Conservation (phyloP, 2,797 vertebrate genomes). For the Epinephelus awoara region DNA sequence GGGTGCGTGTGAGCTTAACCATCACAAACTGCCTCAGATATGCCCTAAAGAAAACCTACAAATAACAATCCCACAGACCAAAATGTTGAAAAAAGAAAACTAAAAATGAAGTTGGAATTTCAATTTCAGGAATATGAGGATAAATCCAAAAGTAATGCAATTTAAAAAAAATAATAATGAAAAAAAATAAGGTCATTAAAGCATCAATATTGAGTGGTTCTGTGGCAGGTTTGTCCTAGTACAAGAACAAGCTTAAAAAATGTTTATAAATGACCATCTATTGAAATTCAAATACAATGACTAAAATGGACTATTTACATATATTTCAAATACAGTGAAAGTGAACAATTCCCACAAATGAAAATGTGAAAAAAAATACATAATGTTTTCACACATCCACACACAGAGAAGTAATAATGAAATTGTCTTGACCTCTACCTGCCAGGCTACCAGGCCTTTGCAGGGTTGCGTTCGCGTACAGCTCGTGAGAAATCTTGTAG, state of each 20-base stretch:
- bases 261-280: neutral
- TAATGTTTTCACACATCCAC: constrained; percentile 22
- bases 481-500: constrained; percentile 97
- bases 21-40: constrained; percentile 7
- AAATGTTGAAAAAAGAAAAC: neutral
- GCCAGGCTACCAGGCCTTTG: constrained; percentile 97
- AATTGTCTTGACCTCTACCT: constrained; percentile 85
- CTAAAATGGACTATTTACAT: neutral
- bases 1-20: constrained; percentile 29
- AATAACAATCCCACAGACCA: neutral
- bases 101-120: too few species aligned
- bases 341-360: neutral
- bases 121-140: neutral
- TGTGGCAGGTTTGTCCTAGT: too few species aligned
- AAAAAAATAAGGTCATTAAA: neutral
- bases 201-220: too few species aligned
- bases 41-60: constrained; percentile 5
- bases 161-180: too few species aligned
- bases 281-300: too few species aligned
- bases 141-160: neutral
- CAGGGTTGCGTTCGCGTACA: constrained; percentile 96
- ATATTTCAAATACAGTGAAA: neutral
- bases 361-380: neutral
- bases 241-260: too few species aligned
- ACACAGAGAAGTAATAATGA: constrained; percentile 43